Conservation (phyloP, 2,113 vertebrate genomes). For the Manacus vitellinus region DNA sequence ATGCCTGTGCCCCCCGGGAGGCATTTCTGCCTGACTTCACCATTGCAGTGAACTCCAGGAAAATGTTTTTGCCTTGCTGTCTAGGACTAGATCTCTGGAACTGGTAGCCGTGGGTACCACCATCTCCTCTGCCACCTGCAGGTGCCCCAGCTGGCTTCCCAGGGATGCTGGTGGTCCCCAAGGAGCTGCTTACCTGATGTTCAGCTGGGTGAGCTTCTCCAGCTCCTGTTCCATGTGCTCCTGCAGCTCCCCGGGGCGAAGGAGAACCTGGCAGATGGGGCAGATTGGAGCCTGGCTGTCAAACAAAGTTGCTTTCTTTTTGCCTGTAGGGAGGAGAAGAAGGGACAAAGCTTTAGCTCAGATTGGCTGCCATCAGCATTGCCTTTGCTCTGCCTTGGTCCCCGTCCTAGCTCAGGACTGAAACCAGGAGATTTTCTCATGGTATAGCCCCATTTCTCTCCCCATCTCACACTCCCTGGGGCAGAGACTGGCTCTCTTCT, state of each 20-base stretch:
- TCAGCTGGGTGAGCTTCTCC: constrained; percentile 90
- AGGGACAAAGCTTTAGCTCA: background rate
- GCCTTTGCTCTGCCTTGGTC: background rate
- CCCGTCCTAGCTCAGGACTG: background rate
- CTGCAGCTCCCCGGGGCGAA: constrained; percentile 93
- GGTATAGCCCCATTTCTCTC: background rate
- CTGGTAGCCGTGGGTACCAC: background rate
- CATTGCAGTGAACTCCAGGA: background rate
- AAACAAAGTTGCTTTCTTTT: constrained; percentile 98
- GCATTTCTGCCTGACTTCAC: background rate
- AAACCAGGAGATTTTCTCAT: background rate
- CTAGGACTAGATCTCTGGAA: background rate
- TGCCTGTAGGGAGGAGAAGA: constrained; percentile 79
- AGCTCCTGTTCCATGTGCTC: constrained; percentile 99
- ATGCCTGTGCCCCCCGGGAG: background rate
- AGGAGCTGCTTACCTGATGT: constrained; percentile 84
- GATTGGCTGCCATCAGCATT: background rate
- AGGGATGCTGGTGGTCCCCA: background rate
- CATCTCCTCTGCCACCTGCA: background rate
- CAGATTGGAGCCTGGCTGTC: constrained; percentile 97
- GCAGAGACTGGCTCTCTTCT: background rate
- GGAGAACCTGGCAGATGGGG: constrained; percentile 96
- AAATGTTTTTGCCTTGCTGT: background rate
- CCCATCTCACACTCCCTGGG: rapidly evolving
- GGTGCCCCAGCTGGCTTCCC: background rate